These are phyloP conservation scores for Aix galericulata DNA, from an alignment of 2,113 vertebrate genomes.

Conservation along the genomic window DNA sequence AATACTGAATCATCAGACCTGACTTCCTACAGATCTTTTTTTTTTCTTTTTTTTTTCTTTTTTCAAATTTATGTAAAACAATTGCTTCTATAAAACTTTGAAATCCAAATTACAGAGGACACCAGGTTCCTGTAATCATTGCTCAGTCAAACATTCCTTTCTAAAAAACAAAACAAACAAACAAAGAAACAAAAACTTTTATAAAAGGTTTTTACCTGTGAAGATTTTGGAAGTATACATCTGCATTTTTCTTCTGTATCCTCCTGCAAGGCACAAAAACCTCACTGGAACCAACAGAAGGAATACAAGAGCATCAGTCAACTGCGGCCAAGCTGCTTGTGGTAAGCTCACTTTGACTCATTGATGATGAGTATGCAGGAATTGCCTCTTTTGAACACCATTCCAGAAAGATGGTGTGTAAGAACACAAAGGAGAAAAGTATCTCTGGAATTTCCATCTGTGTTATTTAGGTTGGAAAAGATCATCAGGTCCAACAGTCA, in stretches of 20 bases:
- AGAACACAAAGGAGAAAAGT: neutral
- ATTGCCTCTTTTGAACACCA: rapidly evolving
- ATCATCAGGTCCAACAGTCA: no score
- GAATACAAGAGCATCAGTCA: neutral
- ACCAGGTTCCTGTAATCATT: neutral
- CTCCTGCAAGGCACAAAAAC: neutral
- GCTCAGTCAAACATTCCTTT: neutral
- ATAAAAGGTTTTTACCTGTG: neutral
- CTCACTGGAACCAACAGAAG: neutral
- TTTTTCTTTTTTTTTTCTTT: neutral
- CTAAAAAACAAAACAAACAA: neutral
- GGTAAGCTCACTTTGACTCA: neutral
- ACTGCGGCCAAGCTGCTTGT: neutral
- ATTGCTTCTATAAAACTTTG: neutral
- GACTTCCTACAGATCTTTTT: neutral
- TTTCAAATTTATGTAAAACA: neutral
- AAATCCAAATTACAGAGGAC: neutral
- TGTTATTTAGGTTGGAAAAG: neutral
- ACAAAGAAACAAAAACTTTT: neutral
- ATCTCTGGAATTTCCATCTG: neutral
- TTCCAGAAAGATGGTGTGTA: neutral
- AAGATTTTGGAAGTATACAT: neutral
- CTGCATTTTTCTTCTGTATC: neutral
- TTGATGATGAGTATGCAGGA: neutral
- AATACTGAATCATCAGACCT: neutral